Evolutionary conservation across 2,888 invertebrate species (phyloP), one percentile per base, ranked within the genome.

Genomic region (Ommatoiulus sabulosus): DNA sequence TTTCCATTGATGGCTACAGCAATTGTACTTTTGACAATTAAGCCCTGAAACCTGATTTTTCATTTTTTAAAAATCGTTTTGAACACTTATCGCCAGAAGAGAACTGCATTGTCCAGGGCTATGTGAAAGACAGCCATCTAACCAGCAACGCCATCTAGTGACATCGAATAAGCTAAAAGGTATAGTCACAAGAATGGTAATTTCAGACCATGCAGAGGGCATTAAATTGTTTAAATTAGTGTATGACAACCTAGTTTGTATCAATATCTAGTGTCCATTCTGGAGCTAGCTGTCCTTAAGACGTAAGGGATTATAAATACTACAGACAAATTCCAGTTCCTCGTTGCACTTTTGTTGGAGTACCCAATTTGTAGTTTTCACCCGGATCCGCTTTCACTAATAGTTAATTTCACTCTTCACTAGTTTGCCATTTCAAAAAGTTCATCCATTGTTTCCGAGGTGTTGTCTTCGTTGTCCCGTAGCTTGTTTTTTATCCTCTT

Each of bases 401-500:
- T 80, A 35, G 80, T 80, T 80, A 80, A 80, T 80, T 80, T 80
- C 80, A 80, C 80, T 80, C 80, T 35, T 80, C 80, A 80, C 80
- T 80, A 80, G 80, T 80, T 35, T 35, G 80, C 80, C 35, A 24
- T 80, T 80, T 80, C 35, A 80, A 80, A 80, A 80, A 80, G 80
- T 80, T 80, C 80, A 80, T 80, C 35, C 80, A 80, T 80, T 80
- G 80, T 80, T 80, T 80, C 80, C 80, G 8, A 80, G 80, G 80
- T 80, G 80, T 80, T 80, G 35, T 80, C 80, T 80, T 80, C 80
- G 12, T 80, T 80, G 80, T 80, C 80, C 80, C 35, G 80, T 80
- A 80, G 80, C 80, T 24, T 24, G 20, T 80, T 80, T 80, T 80
- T 24, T 24, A 24, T 8, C 72, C 24, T 20, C 72, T 72, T 80